phyloP scores from a whole-genome alignment of 2,888 invertebrate species.

The Drosophila greeni region DNA sequence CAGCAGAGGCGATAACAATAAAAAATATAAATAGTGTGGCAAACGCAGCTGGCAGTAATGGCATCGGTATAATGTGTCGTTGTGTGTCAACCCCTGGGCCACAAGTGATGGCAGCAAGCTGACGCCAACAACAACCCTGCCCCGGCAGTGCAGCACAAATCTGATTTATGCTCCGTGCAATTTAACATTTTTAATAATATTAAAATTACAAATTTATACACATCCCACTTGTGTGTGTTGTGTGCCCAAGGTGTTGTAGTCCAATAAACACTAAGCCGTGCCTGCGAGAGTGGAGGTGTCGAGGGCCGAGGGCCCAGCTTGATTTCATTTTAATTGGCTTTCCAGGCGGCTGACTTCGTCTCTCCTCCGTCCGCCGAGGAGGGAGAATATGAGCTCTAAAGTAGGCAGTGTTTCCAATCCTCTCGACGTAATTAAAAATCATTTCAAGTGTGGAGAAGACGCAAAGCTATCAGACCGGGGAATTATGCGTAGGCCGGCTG shows the following conservation, averaged over 20 bases:
- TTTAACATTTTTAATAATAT: slow-evolving; percentile 71
- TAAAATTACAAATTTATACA: slow-evolving; percentile 71
- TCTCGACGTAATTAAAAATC: slow-evolving; percentile 39
- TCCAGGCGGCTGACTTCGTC: slow-evolving; percentile 27
- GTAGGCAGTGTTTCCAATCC: slow-evolving; percentile 17
- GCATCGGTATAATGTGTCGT: slow-evolving; percentile 58
- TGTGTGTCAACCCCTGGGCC: slow-evolving; percentile 49
- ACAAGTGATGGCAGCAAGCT: slow-evolving; percentile 57
- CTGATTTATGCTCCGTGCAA: slow-evolving; percentile 68
- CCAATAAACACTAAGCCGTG: slow-evolving; percentile 58
- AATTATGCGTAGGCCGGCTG: slow-evolving; percentile 8
- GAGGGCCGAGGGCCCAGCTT: slow-evolving; percentile 13
- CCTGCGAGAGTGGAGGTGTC: slow-evolving; percentile 1
- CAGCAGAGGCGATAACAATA: slow-evolving; percentile 34
- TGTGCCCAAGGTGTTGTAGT: slow-evolving; percentile 57
- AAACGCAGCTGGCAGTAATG: slow-evolving; percentile 68
- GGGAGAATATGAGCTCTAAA: slow-evolving; percentile 20
- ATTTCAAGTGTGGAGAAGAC: slow-evolving; percentile 31
- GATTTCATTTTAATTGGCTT: slow-evolving; percentile 51
- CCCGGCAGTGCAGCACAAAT: slow-evolving; percentile 42
- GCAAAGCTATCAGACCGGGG: slow-evolving; percentile 16
- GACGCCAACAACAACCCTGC: slow-evolving; percentile 31
- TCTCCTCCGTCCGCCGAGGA: not conserved
- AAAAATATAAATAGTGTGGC: slow-evolving; percentile 71
- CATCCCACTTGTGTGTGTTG: slow-evolving; percentile 24